Evolutionary conservation across 1,140 invertebrate species (phyloP).

Genomic region (Holcopasites calliopsidis): DNA sequence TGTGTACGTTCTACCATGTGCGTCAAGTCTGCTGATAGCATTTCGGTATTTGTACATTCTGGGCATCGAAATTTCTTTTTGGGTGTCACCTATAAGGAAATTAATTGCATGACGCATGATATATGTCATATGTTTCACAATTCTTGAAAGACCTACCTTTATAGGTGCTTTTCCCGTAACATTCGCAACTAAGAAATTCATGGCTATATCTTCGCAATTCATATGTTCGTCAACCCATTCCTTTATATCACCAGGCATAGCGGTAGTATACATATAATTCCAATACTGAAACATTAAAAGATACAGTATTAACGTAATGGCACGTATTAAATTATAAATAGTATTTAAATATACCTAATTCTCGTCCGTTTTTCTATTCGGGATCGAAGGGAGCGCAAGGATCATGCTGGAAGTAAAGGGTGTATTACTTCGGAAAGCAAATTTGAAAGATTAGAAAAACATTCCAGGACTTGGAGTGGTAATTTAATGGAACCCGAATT

Average conservation of each 20-base stretch:
- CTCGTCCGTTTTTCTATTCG: not conserved
- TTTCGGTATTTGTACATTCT: conserved; percentile 95
- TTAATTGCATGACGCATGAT: not conserved
- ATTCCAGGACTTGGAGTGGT: not conserved
- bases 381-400: not conserved
- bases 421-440: not conserved
- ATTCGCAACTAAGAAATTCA: conserved; percentile 96
- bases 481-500: no score
- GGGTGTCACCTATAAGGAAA: conserved; percentile 88
- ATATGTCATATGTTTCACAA: not conserved
- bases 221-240: conserved; percentile 94
- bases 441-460: conserved; percentile 10
- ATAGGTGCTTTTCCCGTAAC: conserved; percentile 96
- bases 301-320: conserved; percentile 9
- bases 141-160: conserved; percentile 83
- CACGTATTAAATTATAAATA: not conserved
- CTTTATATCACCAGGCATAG: conserved; percentile 89
- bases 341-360: conserved; percentile 3
- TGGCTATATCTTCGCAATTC: conserved; percentile 97
- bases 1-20: conserved; percentile 96
- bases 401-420: not conserved
- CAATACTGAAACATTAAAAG: conserved; percentile 82
- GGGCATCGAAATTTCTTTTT: conserved; percentile 99
- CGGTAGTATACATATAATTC: conserved; percentile 93
- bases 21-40: conserved; percentile 94